phyloP scores from a whole-genome alignment of 1,140 invertebrate genomes.

The Drosophila melanica region DNA sequence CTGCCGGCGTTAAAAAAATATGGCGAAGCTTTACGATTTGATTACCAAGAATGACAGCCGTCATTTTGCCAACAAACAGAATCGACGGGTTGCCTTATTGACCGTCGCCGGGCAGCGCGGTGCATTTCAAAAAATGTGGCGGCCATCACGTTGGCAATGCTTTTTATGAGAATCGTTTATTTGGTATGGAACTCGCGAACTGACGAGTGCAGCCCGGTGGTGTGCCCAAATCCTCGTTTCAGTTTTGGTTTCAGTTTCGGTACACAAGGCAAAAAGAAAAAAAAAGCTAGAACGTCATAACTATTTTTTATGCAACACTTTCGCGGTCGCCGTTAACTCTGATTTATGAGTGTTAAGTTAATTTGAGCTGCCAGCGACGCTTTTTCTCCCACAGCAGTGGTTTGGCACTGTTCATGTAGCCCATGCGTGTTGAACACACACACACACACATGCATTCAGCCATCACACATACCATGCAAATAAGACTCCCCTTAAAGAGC shows the following conservation, averaged over 20 bases:
- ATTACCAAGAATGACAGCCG: conserved; percentile 68
- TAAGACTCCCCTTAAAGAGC: conserved; percentile 28
- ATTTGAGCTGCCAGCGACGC: conserved; percentile 61
- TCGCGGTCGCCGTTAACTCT: conserved; percentile 79
- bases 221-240: conserved; percentile 2
- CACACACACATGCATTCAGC: background rate
- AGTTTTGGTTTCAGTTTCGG: conserved; percentile 16
- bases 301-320: conserved; percentile 78
- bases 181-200: conserved; percentile 51
- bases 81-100: conserved; percentile 38
- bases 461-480: conserved; percentile 49
- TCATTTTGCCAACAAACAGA: conserved; percentile 46
- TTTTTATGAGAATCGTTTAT: conserved; percentile 74
- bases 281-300: conserved; percentile 55
- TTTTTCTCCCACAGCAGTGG: conserved; percentile 28
- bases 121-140: conserved; percentile 36
- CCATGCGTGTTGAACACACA: conserved; percentile 64
- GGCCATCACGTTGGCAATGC: conserved; percentile 65
- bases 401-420: conserved; percentile 38
- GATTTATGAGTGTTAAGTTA: conserved; percentile 81
- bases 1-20: conserved; percentile 46
- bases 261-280: conserved; percentile 41
- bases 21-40: conserved; percentile 69
- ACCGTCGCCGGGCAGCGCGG: background rate
- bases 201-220: conserved; percentile 34